Percentiles rank a stretch among this genome's conserved stretches.
phyloP scores from a whole-genome alignment of 2,797 vertebrate species.

The Vipera latastei region DNA sequence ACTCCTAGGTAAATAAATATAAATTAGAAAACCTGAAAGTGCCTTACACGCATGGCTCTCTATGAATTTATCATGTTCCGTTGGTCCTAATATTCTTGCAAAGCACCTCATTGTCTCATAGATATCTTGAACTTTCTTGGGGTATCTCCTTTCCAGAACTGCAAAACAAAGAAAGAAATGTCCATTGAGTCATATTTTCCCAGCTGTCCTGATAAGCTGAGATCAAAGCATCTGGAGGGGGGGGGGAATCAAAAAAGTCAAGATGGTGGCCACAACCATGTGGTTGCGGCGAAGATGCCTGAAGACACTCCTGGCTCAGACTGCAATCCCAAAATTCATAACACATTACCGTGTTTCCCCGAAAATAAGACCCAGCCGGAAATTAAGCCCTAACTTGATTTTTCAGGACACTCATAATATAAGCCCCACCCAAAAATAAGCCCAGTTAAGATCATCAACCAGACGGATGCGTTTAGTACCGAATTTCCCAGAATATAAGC shows the following conservation, averaged over 20 bases:
- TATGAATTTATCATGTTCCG: slow-evolving; percentile 96
- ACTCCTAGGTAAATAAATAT: not conserved
- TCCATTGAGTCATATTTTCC: not conserved
- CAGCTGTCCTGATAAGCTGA: not conserved
- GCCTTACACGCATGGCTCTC: slow-evolving; percentile 93
- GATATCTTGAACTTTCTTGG: slow-evolving; percentile 95
- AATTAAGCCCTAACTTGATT: no score
- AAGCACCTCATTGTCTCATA: slow-evolving; percentile 93
- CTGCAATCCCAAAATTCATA: not conserved
- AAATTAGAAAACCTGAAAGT: not conserved
- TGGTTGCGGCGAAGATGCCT: not conserved
- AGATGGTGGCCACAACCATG: not conserved
- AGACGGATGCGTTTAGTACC: no score
- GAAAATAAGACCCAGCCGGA: no score
- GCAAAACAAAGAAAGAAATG: not conserved
- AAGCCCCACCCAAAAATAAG: no score
- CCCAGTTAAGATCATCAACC: no score
- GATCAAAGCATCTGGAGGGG: not conserved
- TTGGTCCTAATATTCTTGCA: slow-evolving; percentile 87
- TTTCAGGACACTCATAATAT: no score
- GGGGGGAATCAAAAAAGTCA: not conserved
- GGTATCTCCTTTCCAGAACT: slow-evolving; percentile 92
- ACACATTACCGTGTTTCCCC: not conserved
- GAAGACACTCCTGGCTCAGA: not conserved
- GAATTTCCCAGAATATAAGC: no score